Conservation (phyloP, 2,888 invertebrate genomes). For the Eremobia ochroleuca region DNA sequence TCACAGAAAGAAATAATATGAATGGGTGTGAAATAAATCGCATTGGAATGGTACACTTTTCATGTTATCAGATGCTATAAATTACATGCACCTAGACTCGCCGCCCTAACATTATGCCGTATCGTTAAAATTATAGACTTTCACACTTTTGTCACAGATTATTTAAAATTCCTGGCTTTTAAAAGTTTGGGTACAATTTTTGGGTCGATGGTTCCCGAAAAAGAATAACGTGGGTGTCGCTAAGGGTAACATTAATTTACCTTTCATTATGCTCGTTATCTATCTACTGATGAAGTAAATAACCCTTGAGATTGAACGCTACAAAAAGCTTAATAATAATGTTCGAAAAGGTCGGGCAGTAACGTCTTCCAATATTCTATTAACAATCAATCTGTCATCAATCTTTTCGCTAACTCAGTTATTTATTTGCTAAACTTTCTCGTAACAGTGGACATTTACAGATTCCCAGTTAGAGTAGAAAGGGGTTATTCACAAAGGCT, state of each 20-base stretch:
- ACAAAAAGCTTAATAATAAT: neutral
- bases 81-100: slow-evolving; percentile 51
- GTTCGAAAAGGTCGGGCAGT: neutral
- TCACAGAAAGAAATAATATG: slow-evolving; percentile 45
- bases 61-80: slow-evolving; percentile 66
- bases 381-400: neutral
- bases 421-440: neutral
- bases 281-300: neutral
- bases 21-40: slow-evolving; percentile 59
- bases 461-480: slow-evolving; percentile 1
- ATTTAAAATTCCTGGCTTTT: slow-evolving; percentile 27
- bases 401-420: neutral
- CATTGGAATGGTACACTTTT: slow-evolving; percentile 63
- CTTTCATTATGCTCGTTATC: neutral
- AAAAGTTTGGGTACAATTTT: slow-evolving; percentile 1
- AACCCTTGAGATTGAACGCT: neutral
- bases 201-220: slow-evolving; percentile 13
- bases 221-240: slow-evolving; percentile 1
- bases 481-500: slow-evolving; percentile 13
- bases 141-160: slow-evolving; percentile 29
- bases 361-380: neutral
- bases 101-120: slow-evolving; percentile 30
- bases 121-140: slow-evolving; percentile 50
- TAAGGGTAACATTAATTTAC: slow-evolving; percentile 26
- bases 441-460: neutral